Base-by-base conservation (phyloP, 2,888 invertebrate genomes). In the Epirrita christyi region DNA sequence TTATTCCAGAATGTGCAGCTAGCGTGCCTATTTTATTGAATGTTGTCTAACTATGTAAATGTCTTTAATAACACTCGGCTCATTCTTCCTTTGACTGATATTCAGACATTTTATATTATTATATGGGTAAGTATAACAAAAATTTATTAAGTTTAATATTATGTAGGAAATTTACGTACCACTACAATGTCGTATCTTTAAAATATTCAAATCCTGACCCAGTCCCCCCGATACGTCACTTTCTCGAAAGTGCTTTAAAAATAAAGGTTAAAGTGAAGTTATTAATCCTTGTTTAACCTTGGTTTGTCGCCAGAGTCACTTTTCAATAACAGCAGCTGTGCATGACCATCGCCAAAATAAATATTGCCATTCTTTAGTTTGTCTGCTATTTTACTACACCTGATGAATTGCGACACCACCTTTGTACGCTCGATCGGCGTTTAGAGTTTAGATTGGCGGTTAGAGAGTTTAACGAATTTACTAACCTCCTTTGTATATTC, bases 361-460 rank as follows among this genome's bases (percentile, higher is more conserved):
- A 64, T 60, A 58, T 63, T 57, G 61, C 58, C 58, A 56, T 55
- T 58, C 48, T 65, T 60, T 64, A 59, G 66, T 66, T 63, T 67
- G 66, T 65, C 50, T 52, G 50, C 53, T 63, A 63, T 67, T 54
- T 72, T 68, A 59, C 68, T 70, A 70, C 67, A 69, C 66, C 55
- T 61, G 60, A 46, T 62, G 43, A 59, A 55, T 62, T 37, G 62
- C 67, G 67, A 63, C 70, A 56, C 67, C 64, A 3, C 2, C 21
- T 70, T 57, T 59, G 66, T 67, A 48, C 62, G 53, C 59, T 61
- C 40, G 41, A 48, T 55, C 61, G 48, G 37, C 63, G 53, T 62
- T 59, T 51, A 55, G 49, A 52, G 59, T 57, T 47, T 61, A 61
- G 49, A n/a, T n/a, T n/a, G n/a, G n/a, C n/a, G n/a, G n/a, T n/a